These are phyloP conservation scores for Rhinoderma darwinii DNA, from an alignment of 2,113 vertebrate genomes.

Conservation along the genomic window DNA sequence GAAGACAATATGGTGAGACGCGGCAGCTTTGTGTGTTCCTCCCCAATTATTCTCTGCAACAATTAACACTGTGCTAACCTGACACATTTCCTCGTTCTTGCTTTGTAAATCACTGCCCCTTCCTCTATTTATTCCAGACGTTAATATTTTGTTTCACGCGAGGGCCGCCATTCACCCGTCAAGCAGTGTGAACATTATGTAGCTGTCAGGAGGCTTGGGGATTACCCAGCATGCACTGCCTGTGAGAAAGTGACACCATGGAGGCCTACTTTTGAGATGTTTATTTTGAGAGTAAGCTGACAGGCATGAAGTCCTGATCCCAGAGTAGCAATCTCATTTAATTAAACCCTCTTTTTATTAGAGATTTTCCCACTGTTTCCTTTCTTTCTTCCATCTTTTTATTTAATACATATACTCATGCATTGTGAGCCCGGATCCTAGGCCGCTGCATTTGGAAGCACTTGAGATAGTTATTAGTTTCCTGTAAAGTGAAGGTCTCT, in stretches of 20 bases:
- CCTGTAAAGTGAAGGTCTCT: neutral
- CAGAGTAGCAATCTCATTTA: slow-evolving; percentile 86
- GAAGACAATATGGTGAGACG: slow-evolving; percentile 70
- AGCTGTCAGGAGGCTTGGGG: slow-evolving; percentile 96
- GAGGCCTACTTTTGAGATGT: slow-evolving; percentile 89
- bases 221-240: slow-evolving; percentile 91
- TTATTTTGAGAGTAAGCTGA: slow-evolving; percentile 96
- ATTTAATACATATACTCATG: slow-evolving; percentile 36
- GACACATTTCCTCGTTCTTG: slow-evolving; percentile 79
- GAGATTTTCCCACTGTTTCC: slow-evolving; percentile 61
- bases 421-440: slow-evolving; percentile 52
- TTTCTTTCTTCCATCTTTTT: neutral
- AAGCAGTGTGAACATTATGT: slow-evolving; percentile 88
- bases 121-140: slow-evolving; percentile 81
- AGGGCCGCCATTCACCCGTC: slow-evolving; percentile 84
- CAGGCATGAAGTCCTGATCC: slow-evolving; percentile 94
- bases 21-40: slow-evolving; percentile 64
- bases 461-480: neutral
- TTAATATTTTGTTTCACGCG: slow-evolving; percentile 86
- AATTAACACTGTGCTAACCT: slow-evolving; percentile 83
- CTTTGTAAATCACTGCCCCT: slow-evolving; percentile 70
- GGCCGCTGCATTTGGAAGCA: neutral
- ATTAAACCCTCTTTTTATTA: slow-evolving; percentile 89
- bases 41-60: slow-evolving; percentile 79
- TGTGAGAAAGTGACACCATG: slow-evolving; percentile 84